Base-by-base conservation (phyloP, 2,113 vertebrate genomes). In the Junco hyemalis region DNA sequence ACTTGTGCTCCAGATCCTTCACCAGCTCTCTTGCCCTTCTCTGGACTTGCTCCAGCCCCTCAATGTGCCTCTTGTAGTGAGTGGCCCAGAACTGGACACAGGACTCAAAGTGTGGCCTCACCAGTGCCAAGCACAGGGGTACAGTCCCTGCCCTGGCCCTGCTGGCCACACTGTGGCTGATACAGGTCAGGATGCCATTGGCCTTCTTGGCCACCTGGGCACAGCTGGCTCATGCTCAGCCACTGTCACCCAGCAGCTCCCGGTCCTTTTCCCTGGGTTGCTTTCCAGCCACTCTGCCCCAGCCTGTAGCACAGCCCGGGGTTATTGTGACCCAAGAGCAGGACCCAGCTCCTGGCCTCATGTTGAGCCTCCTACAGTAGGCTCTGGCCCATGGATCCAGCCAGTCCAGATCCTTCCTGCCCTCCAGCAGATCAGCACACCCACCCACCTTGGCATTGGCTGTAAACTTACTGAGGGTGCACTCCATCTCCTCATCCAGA, bases 81-180 rank as follows among this genome's bases (percentile, higher is more conserved):
- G 6, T 4, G 8, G 6, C 13, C 29, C 44, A 86, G 35, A 22
- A 18, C 36, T 26, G 6, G 12, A 29, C 23, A 61, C 9, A 47
- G 24, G 0, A n/a, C 2, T 33, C 0, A 0, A 61, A 8, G 1
- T 47, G 23, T 1, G 3, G 56, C 28, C 28, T 33, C 73, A 45
- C 28, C 64, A 53, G 15, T 24, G 47, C 38, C 1, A 0, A 53
- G 22, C 3, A 45, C 24, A 59, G 26, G 0, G 25, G 2, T 0
- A 68, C 38, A 51, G 12, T 38, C 47, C 0, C 45, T n/a, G n/a
- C 4, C 70, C 38, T n/a, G 19, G 0, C 15, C 23, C 54, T 53
- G 47, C 47, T 54, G 28, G 15, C 16, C 40, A 31, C 40, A n/a
- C 5, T 31, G 0, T 6, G 56, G 65, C 31, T 87, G 40, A 21